Evolutionary conservation across 2,797 vertebrate species (phyloP), one percentile per base, ranked within the genome.

Genomic region (Poecilia wingei): DNA sequence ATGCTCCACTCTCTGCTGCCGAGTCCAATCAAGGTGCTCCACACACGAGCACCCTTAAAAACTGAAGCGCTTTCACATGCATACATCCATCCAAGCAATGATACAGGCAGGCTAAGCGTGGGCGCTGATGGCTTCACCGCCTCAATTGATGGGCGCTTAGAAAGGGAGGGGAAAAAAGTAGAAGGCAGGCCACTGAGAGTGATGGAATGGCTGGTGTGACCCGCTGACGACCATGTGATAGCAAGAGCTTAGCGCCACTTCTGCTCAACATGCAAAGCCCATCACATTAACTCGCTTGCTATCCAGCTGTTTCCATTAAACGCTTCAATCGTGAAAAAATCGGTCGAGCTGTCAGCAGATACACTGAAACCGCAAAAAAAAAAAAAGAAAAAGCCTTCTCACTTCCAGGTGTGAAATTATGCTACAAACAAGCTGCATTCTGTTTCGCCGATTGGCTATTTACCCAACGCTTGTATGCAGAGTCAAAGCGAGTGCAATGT

Each of bases 61-160:
- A 74, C 82, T 76, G 28, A 83, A 77, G 76, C 78, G 36, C 81
- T 80, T 79, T 43, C 76, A 57, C 83, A 74, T 82, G 82, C 81
- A 81, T 74, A 36, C 6, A 28, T 64, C 80, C 47, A 89, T 89
- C 80, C 81, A 80, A 85, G 88, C 91, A 84, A 83, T 76, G 84
- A 89, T 88, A 83, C 85, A 79, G 88, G 88, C 81, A 16, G 87
- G 79, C 84, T 84, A 61, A 89, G 91, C 79, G 87, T 91, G 86
- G 94, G 93, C 86, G 82, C 88, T 94, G 90, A 92, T 90, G 91
- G 92, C 91, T 90, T 92, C 89, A 87, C 89, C 80, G 86, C 88
- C 85, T 92, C 90, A 82, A 92, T 93, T 93, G 93, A 95, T 94
- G 86, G 89, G 85, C 88, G 88, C 91, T 90, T 90, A 89, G 83